Conservation (phyloP, 2,888 invertebrate species). For the Brachylomia viminalis region DNA sequence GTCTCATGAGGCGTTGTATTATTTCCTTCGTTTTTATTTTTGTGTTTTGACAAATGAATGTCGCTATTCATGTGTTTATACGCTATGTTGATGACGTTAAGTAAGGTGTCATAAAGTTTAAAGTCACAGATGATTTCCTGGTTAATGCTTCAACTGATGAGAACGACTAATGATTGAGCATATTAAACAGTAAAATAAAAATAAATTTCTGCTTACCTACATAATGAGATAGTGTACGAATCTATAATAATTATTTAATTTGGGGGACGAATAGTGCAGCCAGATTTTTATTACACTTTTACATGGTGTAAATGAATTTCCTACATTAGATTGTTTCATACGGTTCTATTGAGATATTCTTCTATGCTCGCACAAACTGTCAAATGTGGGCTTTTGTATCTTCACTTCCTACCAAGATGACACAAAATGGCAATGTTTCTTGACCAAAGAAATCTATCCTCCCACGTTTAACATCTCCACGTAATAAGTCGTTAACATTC, state of each 20-base stretch:
- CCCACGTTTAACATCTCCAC: conserved; percentile 34
- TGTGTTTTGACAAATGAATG: conserved; percentile 15
- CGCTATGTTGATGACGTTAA: conserved; percentile 34
- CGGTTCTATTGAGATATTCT: background rate
- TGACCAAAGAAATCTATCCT: conserved; percentile 42
- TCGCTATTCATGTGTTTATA: conserved; percentile 17
- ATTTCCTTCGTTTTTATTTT: conserved; percentile 36
- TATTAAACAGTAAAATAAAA: background rate
- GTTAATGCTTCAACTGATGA: conserved; percentile 8
- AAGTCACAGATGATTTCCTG: conserved; percentile 19
- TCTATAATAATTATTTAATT: background rate
- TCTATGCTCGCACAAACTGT: background rate
- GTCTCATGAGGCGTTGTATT: conserved; percentile 10
- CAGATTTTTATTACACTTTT: background rate
- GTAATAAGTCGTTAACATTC: conserved; percentile 23
- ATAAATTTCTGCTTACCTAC: background rate
- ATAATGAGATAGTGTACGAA: background rate
- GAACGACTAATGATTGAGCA: background rate
- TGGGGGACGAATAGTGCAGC: background rate
- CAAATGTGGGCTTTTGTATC: conserved; percentile 20
- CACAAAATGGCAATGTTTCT: conserved; percentile 36
- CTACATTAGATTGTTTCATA: background rate
- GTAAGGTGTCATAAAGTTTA: conserved; percentile 12
- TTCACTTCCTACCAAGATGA: conserved; percentile 23
- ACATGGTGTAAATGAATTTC: background rate